A percentile compares a stretch with the other conserved stretches of the same genome.
Evolutionary conservation across 2,888 invertebrate genomes (phyloP).

Genomic region (Eugnorisma glareosa): DNA sequence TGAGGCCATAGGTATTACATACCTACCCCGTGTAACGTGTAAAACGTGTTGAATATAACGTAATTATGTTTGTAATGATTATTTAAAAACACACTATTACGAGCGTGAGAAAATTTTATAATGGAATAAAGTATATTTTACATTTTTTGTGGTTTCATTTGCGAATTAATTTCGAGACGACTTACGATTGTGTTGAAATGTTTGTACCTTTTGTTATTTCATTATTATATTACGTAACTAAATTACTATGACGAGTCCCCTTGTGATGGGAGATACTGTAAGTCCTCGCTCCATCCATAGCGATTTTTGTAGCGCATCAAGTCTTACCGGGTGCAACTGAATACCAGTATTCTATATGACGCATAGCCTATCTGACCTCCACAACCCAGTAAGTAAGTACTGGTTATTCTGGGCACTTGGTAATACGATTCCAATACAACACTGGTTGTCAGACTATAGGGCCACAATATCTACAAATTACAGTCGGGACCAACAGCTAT

Average conservation of each 20-base stretch:
- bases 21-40: constrained; percentile 37
- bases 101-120: constrained; percentile 67
- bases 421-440: background rate
- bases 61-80: constrained; percentile 51
- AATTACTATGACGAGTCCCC: background rate
- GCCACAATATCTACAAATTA: background rate
- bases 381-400: background rate
- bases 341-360: background rate
- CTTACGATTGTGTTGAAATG: constrained; percentile 27
- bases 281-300: too few species aligned
- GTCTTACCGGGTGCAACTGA: background rate
- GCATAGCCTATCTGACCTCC: background rate
- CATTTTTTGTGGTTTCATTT: constrained; percentile 59
- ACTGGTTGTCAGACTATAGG: background rate
- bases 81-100: constrained; percentile 57
- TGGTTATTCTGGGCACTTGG: background rate
- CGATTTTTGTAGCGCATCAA: too few species aligned
- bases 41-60: constrained; percentile 46
- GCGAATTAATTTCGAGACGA: constrained; percentile 1
- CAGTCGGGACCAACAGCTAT: background rate
- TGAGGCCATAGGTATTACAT: constrained; percentile 70
- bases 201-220: constrained; percentile 11
- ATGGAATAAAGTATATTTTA: constrained; percentile 68
- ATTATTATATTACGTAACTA: background rate
- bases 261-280: background rate